Percentiles rank a stretch among this genome's conserved stretches.
These are phyloP conservation scores for Etia nguti DNA, from an alignment of 2,113 vertebrate genomes.

Conservation along the genomic window DNA sequence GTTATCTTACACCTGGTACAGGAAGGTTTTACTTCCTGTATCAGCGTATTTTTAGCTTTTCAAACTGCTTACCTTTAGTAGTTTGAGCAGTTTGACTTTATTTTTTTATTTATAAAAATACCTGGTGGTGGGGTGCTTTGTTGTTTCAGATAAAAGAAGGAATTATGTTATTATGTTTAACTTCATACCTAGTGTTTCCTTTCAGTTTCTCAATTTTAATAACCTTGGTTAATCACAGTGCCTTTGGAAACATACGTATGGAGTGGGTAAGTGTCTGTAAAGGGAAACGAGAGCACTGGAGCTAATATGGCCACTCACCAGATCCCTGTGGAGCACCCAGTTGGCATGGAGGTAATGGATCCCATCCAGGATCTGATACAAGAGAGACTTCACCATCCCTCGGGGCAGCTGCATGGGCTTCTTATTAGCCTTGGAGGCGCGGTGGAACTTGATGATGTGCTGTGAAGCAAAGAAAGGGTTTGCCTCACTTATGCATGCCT, in stretches of 20 bases:
- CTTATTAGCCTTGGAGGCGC: conserved; percentile 99
- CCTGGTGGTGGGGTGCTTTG: background rate
- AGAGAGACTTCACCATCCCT: conserved; percentile 97
- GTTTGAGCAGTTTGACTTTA: background rate
- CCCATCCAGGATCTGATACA: conserved; percentile 98
- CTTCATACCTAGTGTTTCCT: background rate
- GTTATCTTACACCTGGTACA: background rate
- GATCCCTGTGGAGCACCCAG: conserved; percentile 98
- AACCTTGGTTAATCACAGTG: background rate
- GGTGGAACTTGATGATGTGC: conserved; percentile 99
- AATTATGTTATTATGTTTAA: background rate
- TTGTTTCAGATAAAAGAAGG: background rate
- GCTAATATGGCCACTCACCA: conserved; percentile 80
- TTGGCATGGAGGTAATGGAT: conserved; percentile 99
- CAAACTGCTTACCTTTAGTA: background rate
- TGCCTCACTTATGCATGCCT: background rate
- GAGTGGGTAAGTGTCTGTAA: background rate
- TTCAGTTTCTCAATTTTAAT: background rate
- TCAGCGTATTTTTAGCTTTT: background rate
- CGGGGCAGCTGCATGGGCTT: conserved; percentile 98
- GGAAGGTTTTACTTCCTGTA: background rate
- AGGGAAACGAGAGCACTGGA: conserved; percentile 20
- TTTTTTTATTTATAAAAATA: background rate
- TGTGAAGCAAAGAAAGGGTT: conserved; percentile 59
- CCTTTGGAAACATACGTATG: background rate